Evolutionary conservation across 2,888 invertebrate species (phyloP).

Genomic region (Stenichneumon culpator): DNA sequence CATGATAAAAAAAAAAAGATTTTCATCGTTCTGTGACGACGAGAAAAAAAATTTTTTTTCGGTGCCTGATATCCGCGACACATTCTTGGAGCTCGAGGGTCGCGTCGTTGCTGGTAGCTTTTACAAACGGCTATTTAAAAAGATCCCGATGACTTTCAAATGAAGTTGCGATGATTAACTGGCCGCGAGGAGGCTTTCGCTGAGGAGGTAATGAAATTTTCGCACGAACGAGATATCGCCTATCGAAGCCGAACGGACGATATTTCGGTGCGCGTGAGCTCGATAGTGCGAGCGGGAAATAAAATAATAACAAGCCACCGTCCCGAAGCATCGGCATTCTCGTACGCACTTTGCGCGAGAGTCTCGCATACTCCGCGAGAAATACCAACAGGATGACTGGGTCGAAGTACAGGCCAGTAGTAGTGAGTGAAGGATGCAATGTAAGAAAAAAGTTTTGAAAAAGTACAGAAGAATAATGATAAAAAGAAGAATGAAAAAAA

Average conservation of each 20-base stretch:
- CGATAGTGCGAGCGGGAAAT: neutral
- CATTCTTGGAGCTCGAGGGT: too few relatives aligned
- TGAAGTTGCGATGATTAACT: too few relatives aligned
- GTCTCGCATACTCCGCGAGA: neutral
- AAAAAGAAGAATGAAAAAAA: constrained; percentile 24
- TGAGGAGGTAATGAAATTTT: neutral
- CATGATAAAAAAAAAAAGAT: too few relatives aligned
- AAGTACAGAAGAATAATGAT: neutral
- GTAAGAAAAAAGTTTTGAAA: neutral
- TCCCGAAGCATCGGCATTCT: neutral
- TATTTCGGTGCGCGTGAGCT: neutral
- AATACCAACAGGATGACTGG: constrained; percentile 38
- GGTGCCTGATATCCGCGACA: too few relatives aligned
- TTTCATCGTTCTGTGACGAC: too few relatives aligned
- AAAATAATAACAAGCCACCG: constrained; percentile 6
- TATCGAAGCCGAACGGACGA: neutral
- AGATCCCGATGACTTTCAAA: too few relatives aligned
- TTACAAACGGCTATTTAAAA: too few relatives aligned
- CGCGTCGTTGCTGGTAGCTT: too few relatives aligned
- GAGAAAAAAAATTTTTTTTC: too few relatives aligned
- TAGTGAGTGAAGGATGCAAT: neutral
- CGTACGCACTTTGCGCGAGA: neutral
- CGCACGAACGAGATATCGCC: constrained; percentile 14
- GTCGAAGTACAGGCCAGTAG: constrained; percentile 12
- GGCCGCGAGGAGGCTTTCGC: neutral